phyloP scores from a whole-genome alignment of 2,888 invertebrate species.

The Synergus japonicus region DNA sequence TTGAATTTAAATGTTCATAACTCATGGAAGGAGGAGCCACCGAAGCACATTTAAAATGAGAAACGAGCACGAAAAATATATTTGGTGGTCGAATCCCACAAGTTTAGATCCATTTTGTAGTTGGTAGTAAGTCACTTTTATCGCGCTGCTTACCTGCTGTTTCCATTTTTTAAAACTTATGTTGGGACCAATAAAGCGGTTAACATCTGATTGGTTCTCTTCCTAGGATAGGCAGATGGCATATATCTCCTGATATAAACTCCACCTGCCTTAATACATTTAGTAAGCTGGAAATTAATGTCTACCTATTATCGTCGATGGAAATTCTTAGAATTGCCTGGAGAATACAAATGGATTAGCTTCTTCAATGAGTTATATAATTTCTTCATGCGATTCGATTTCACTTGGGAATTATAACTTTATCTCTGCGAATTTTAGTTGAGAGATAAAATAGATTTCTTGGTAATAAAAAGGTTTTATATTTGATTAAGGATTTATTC shows the following conservation, averaged over 20 bases:
- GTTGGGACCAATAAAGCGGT: constrained; percentile 15
- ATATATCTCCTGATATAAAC: not conserved
- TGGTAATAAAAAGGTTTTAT: not conserved
- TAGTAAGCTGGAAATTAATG: constrained; percentile 26
- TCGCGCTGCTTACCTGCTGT: constrained; percentile 62
- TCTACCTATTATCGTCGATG: not conserved
- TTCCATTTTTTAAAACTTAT: constrained; percentile 32
- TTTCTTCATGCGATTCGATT: not conserved
- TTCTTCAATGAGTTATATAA: constrained; percentile 20
- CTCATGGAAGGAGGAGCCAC: constrained; percentile 61
- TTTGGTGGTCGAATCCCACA: constrained; percentile 66
- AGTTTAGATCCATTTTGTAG: constrained; percentile 32
- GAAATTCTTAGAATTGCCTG: constrained; percentile 22
- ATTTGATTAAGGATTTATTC: not conserved
- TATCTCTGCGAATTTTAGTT: constrained; percentile 8
- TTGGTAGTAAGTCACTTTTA: constrained; percentile 54
- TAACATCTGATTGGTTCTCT: constrained; percentile 18
- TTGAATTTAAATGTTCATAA: constrained; percentile 1
- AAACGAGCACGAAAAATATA: constrained; percentile 75
- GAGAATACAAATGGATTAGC: constrained; percentile 5
- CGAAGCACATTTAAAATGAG: constrained; percentile 64
- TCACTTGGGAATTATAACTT: constrained; percentile 22
- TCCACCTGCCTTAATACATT: constrained; percentile 33
- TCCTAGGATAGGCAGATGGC: constrained; percentile 21
- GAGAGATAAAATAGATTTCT: not conserved